Base-by-base conservation (phyloP, 1,140 invertebrate genomes). In the Trissolcus basalis region DNA sequence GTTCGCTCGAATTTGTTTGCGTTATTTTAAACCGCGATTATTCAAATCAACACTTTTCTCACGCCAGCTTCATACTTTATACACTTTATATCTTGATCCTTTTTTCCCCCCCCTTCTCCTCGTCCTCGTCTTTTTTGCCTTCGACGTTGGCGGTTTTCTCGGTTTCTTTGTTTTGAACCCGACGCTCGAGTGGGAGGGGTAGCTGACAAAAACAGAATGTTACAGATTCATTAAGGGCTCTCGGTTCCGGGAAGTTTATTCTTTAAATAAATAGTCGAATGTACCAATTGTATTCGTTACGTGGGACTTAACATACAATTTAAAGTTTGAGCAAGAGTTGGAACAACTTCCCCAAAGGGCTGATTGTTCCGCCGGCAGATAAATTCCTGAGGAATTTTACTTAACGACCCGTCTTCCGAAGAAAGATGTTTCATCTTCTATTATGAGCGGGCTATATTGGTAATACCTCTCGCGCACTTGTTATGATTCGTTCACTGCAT, bases 301-400 rank as follows among this genome's bases (percentile, higher is more conserved):
- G 59, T 32, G 55, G 67, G 70, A 78, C 76, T 78, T 78, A 67
- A 74, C 76, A 78, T 78, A 74, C 70, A 78, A 78, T 78, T 74
- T 74, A 78, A 78, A 71, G 67, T 78, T 78, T 74, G 56, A 71
- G 15, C 69, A 70, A 67, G 70, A 74, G 61, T 70, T 74, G 64
- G 59, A 58, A 50, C 69, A 78, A 78, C 50, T 78, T 77, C 60
- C 60, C 67, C 61, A 61, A 78, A 78, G 65, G 76, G 56, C 70
- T 74, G 76, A 74, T 78, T 78, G 76, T 78, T 78, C 70, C 41
- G 60, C 33, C 69, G 60, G 35, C 11, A 67, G 70, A 74, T 78
- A 74, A 73, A 78, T 78, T 74, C 60, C 27, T n/a, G 19, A 45
- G 67, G 70, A 78, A 78, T 78, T 78, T 78, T 74, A 71, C 65